Evolutionary conservation across 2,888 invertebrate genomes (phyloP).

Genomic region (Tetanocera ferruginea): DNA sequence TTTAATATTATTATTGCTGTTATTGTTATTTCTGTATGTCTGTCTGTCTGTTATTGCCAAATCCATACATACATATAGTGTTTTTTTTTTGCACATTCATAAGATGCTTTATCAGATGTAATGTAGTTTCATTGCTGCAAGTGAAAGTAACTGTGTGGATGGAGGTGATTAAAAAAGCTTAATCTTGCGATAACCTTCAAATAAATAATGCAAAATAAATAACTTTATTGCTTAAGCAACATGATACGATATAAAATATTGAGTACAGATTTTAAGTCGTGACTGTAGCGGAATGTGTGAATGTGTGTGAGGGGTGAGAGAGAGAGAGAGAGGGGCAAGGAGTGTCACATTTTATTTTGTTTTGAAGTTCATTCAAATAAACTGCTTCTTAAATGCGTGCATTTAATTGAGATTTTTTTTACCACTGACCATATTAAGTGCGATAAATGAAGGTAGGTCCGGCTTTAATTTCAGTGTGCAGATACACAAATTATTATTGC

Average conservation of each 20-base stretch:
- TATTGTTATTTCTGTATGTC: neutral
- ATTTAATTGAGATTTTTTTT: neutral
- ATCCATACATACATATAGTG: too few relatives aligned
- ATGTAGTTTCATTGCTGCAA: neutral
- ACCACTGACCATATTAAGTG: neutral
- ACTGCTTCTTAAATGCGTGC: neutral
- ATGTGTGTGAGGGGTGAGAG: neutral
- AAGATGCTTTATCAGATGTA: too few relatives aligned
- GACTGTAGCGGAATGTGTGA: neutral
- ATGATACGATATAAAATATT: neutral
- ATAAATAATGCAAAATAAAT: slow-evolving; percentile 24
- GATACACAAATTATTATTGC: neutral
- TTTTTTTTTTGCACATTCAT: too few relatives aligned
- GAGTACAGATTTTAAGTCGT: neutral
- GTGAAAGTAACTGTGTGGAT: slow-evolving; percentile 17
- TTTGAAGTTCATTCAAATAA: neutral
- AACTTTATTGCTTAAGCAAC: slow-evolving; percentile 25
- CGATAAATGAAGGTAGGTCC: neutral
- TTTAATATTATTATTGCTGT: neutral
- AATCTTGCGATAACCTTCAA: slow-evolving; percentile 35
- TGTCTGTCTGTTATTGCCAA: neutral
- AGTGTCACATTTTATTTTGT: neutral
- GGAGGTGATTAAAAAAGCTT: neutral
- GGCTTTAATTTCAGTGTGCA: neutral
- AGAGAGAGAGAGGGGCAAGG: neutral